A percentile compares a stretch with the other conserved stretches of the same genome.
Evolutionary conservation across 2,113 vertebrate genomes (phyloP).

Genomic region (Xiphophorus hellerii): DNA sequence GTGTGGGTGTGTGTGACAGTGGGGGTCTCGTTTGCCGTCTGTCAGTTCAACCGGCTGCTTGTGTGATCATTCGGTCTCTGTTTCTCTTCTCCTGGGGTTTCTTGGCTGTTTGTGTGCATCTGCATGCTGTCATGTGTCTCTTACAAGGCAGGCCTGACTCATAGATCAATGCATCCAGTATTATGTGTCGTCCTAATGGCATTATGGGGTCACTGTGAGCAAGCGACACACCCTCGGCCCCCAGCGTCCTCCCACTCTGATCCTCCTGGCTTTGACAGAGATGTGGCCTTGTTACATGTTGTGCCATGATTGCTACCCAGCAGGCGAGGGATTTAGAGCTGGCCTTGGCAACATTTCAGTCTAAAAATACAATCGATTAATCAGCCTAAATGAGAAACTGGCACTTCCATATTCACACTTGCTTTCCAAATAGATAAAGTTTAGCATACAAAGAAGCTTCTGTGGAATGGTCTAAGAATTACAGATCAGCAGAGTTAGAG

Average conservation of each 20-base stretch:
- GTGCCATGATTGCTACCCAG: constrained; percentile 26
- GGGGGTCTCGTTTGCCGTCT: constrained; percentile 63
- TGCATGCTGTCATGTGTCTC: constrained; percentile 17
- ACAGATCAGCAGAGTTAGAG: background rate
- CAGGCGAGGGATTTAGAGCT: constrained; percentile 48
- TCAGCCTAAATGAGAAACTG: constrained; percentile 46
- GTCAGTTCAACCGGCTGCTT: constrained; percentile 64
- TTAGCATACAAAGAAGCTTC: constrained; percentile 11
- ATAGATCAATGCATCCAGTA: constrained; percentile 76
- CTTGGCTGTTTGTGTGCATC: constrained; percentile 17
- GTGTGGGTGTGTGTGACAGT: constrained; percentile 26
- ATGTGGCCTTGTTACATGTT: constrained; percentile 21
- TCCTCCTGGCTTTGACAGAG: constrained; percentile 5
- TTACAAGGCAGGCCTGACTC: constrained; percentile 40
- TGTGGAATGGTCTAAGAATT: background rate
- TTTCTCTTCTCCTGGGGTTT: constrained; percentile 69
- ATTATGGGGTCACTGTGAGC: constrained; percentile 64
- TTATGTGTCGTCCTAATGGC: constrained; percentile 74
- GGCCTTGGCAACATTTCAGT: constrained; percentile 45
- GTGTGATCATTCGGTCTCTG: constrained; percentile 59
- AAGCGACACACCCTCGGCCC: constrained; percentile 24
- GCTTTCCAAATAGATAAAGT: background rate
- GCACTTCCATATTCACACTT: constrained; percentile 15
- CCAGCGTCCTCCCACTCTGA: constrained; percentile 8
- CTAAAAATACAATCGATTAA: constrained; percentile 56